Conservation (phyloP, 2,797 vertebrate genomes). For the Lithobates sylvaticus region DNA sequence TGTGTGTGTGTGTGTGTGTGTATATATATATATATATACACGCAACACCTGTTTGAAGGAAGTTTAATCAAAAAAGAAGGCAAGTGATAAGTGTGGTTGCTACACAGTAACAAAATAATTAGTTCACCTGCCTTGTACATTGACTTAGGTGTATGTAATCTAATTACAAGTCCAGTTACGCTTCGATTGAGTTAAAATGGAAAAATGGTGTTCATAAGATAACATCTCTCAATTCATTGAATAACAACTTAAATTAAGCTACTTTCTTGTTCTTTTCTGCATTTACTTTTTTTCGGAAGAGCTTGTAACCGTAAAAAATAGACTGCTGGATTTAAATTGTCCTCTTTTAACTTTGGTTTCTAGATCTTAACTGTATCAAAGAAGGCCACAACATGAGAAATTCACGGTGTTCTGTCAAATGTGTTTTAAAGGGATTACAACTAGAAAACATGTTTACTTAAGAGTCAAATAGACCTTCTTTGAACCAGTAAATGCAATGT, state of each 20-base stretch:
- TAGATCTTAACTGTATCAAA: constrained; percentile 26
- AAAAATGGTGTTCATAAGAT: constrained; percentile 35
- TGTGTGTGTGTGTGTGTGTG: too few species aligned
- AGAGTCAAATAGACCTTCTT: not conserved
- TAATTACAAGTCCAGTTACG: constrained; percentile 12
- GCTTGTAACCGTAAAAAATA: constrained; percentile 7
- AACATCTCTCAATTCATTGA: constrained; percentile 35
- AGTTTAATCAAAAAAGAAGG: constrained; percentile 18
- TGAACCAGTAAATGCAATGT: not conserved
- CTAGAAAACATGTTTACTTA: not conserved
- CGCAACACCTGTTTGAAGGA: not conserved
- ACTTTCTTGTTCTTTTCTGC: constrained; percentile 35
- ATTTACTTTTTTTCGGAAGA: constrained; percentile 15
- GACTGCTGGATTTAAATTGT: not conserved
- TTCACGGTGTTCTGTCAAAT: not conserved
- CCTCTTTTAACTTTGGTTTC: constrained; percentile 30
- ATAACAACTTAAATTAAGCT: constrained; percentile 40
- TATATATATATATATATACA: too few species aligned
- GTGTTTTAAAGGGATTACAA: not conserved
- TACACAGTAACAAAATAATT: constrained; percentile 26
- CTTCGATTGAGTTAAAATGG: constrained; percentile 23
- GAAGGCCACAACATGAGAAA: not conserved
- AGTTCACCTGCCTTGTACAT: constrained; percentile 29
- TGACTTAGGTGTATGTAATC: constrained; percentile 11
- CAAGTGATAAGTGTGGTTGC: not conserved